These are phyloP conservation scores for Apodemia hepburni DNA, from an alignment of 2,888 invertebrate genomes.

Conservation along the genomic window DNA sequence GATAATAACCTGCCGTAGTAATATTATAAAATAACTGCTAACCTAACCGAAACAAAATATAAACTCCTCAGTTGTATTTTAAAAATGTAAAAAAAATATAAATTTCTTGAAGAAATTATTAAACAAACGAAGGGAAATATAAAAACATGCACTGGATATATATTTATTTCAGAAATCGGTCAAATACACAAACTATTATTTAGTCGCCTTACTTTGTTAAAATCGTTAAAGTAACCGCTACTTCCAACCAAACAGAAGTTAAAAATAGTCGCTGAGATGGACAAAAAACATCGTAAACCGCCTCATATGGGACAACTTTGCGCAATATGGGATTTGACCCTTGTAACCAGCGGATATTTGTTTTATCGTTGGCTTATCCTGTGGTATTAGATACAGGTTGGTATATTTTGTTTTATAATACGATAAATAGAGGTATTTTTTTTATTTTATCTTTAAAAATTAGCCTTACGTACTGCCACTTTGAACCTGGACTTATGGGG, in stretches of 20 bases:
- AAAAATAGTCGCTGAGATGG: constrained; percentile 63
- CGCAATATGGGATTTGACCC: constrained; percentile 78
- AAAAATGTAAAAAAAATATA: too few relatives aligned
- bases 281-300: constrained; percentile 60
- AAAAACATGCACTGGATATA: too few relatives aligned
- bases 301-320: constrained; percentile 68
- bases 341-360: constrained; percentile 71
- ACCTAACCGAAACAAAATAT: too few relatives aligned
- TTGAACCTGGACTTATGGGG: too few relatives aligned
- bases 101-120: too few relatives aligned
- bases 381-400: constrained; percentile 50
- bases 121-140: too few relatives aligned
- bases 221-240: constrained; percentile 20
- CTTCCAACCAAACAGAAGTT: constrained; percentile 49
- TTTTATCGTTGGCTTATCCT: constrained; percentile 67
- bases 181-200: background rate
- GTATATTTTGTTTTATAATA: constrained; percentile 21
- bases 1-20: too few relatives aligned
- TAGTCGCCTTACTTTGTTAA: background rate
- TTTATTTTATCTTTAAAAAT: background rate
- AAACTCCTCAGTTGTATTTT: too few relatives aligned
- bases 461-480: too few relatives aligned
- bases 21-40: too few relatives aligned
- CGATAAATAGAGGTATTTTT: background rate
- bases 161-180: background rate